Base-by-base conservation (phyloP, 1,140 invertebrate species). In the Tachypleus tridentatus region DNA sequence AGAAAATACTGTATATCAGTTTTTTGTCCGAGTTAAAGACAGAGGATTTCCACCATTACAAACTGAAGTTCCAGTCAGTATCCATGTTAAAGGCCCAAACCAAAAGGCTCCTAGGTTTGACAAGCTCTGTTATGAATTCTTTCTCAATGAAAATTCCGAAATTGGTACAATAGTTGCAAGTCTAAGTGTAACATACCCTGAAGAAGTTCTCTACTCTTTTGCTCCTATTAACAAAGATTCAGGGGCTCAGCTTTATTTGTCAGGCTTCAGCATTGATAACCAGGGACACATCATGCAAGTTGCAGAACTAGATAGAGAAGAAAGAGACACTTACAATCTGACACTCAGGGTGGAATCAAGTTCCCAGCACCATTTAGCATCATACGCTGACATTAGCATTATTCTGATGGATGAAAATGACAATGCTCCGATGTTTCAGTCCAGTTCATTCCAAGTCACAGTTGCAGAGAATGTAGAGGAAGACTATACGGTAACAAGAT, bases 321-420 rank as follows among this genome's bases (percentile, higher is more conserved):
- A 77, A 0, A 80, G 82, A 49, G 81, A 85, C 49, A 81, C 82
- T 4, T 87, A 95, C 74, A 75, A 86, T 58, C 85, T 96, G 57
- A 87, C 86, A 3, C 83, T 95, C 4, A 78, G 87, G 10, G 89
- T 88, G n/a, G 83, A 91, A 72, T 90, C 88, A 2, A 49, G 85
- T 64, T 87, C 86, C 4, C 84, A 83, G 70, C 88, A 89, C 49
- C 82, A 86, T 4, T 76, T 89, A 4, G 86, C 83, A 11, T 82
- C 85, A 0, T 80, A 89, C 59, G 82, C 85, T n/a, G 83, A 86
- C 75, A 85, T 94, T 65, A 80, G 82, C 4, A 80, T 96, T 52
- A 85, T 87, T 71, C 85, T 97, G 49, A 78, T 89, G 58, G 92
- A 97, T 76, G 87, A 91, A 68, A 96, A 97, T 75, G 93, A 97